Evolutionary conservation across 2,888 invertebrate genomes (phyloP), one percentile per base, ranked within the genome.

Genomic region (Pheosia gnoma): DNA sequence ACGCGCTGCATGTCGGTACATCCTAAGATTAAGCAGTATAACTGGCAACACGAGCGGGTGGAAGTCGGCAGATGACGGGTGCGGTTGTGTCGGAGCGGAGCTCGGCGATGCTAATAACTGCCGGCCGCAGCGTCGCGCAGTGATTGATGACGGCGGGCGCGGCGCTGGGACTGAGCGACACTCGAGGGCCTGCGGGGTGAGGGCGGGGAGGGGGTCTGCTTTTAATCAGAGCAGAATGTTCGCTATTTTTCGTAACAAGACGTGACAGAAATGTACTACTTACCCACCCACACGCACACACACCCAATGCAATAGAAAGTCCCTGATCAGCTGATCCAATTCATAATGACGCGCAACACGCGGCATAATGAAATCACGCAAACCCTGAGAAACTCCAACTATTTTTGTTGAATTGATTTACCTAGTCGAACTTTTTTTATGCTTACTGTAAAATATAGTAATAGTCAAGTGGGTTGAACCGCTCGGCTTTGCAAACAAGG

Each of bases 221-320:
- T 61, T 66, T 63, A 63, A 59, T 66, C 57, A 63, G 60, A 61
- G 47, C 65, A 37, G 13, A 61, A 65, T 54, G 54, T 58, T 54
- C 39, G 37, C 37, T 41, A 47, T 47, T 59, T 60, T 54, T 57
- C 58, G 37, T 57, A n/a, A 10, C 10, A 37, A 37, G 9, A 36
- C 13, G 37, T 37, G 53, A 37, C 37, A 53, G 37, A 53, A 53
- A 53, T 37, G 53, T 53, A 13, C 25, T n/a, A 13, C 49, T 49
- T 25, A 25, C 25, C 25, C 25, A 25, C 49, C 3, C 7, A n/a
- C 5, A 45, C 49, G n/a, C n/a, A n/a, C 13, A 49, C 49, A n/a
- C 7, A 10, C 6, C 47, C 6, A 7, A 11, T 9, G 47, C 10
- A 47, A 47, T 11, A 7, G 11, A 7, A 47, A 2, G 2, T 9